Conservation (phyloP, 2,113 vertebrate genomes). For the Gnathonemus echidnorhynchus region DNA sequence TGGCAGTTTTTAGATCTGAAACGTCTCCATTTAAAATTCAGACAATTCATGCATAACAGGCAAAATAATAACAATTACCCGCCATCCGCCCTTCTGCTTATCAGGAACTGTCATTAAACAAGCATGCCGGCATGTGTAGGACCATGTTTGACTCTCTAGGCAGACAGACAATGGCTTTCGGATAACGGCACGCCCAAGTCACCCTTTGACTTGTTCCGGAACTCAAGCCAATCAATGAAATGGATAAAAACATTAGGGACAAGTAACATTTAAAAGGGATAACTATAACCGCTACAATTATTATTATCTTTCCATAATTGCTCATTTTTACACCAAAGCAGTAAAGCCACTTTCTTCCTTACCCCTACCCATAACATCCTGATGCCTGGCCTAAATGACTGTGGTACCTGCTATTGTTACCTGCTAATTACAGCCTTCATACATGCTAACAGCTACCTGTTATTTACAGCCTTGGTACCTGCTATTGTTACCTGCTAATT, state of each 20-base stretch:
- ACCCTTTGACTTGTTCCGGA: background rate
- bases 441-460: background rate
- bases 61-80: constrained; percentile 4
- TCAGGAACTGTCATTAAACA: background rate
- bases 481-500: no score
- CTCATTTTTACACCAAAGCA: background rate
- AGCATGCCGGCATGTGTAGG: background rate
- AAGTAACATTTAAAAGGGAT: background rate
- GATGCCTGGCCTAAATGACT: no score
- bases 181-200: background rate
- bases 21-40: background rate
- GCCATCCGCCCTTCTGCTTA: background rate
- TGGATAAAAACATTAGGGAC: background rate
- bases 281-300: background rate
- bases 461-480: background rate
- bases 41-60: background rate
- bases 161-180: background rate
- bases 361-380: background rate
- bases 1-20: background rate
- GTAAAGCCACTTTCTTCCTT: background rate
- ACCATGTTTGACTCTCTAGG: background rate
- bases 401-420: background rate
- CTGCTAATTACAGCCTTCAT: background rate
- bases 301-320: background rate
- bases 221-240: background rate